Conservation (phyloP, 2,888 invertebrate species). For the Volucella bombylans region DNA sequence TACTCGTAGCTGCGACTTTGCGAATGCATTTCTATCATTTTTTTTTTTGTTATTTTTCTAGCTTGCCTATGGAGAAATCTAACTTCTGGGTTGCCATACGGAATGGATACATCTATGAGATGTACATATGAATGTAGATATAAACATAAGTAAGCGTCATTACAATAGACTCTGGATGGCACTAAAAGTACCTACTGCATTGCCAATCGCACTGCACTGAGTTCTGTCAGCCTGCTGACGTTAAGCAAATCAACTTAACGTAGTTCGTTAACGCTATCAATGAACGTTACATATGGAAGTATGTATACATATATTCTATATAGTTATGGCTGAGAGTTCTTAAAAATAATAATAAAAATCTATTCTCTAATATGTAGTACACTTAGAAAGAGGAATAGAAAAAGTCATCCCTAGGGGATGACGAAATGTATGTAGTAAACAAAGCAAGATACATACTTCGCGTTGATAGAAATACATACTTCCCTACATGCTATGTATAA, state of each 20-base stretch:
- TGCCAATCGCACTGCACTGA: not conserved
- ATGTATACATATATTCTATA: too few relatives aligned
- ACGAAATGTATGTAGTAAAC: not conserved
- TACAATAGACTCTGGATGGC: too few relatives aligned
- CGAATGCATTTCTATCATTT: conserved; percentile 39
- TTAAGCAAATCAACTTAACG: conserved; percentile 3
- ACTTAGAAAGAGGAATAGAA: not conserved
- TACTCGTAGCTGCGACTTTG: not conserved
- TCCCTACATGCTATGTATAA: not conserved
- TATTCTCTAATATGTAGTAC: not conserved
- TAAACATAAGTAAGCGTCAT: too few relatives aligned
- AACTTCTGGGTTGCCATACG: too few relatives aligned
- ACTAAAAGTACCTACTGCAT: too few relatives aligned
- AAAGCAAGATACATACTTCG: not conserved
- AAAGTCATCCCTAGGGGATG: conserved; percentile 6
- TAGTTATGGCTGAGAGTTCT: too few relatives aligned
- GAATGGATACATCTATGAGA: too few relatives aligned
- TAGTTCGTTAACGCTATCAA: conserved; percentile 7
- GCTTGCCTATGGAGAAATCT: too few relatives aligned
- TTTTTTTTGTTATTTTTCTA: conserved; percentile 4
- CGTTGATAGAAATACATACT: not conserved
- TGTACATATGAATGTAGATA: too few relatives aligned
- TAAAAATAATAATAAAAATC: not conserved
- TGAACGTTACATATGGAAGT: not conserved
- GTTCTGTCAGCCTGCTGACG: not conserved